Evolutionary conservation across 2,888 invertebrate genomes (phyloP).

Genomic region (Catotricha subobsoleta): DNA sequence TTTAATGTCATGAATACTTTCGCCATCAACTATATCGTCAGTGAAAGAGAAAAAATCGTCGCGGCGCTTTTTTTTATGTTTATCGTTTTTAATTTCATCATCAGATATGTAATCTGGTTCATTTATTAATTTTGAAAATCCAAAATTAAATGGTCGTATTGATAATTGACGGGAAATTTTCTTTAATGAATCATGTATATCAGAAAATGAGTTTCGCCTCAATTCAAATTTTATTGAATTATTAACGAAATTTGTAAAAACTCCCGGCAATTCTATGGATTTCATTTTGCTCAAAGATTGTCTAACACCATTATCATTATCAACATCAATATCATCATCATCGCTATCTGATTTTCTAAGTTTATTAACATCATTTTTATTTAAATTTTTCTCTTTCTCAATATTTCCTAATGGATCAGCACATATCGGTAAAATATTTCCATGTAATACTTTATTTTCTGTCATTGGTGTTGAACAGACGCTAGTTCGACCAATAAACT

Average conservation of each 20-base stretch:
- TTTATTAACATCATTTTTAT: no score
- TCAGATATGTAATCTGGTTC: slow-evolving; percentile 15
- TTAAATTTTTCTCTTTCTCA: not conserved
- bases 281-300: no score
- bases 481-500: slow-evolving; percentile 51
- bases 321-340: no score
- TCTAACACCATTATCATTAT: no score
- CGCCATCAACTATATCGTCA: slow-evolving; percentile 9
- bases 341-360: no score
- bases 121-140: slow-evolving; percentile 24
- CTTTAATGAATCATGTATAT: slow-evolving; percentile 42
- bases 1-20: slow-evolving; percentile 20
- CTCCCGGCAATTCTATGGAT: no score
- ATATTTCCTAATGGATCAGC: slow-evolving; percentile 31
- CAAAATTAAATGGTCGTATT: slow-evolving; percentile 36
- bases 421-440: slow-evolving; percentile 55
- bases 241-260: slow-evolving; percentile 13
- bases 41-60: not conserved
- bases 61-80: slow-evolving; percentile 13
- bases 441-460: slow-evolving; percentile 55
- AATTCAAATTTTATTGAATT: slow-evolving; percentile 18
- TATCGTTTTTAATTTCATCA: slow-evolving; percentile 17
- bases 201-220: slow-evolving; percentile 39
- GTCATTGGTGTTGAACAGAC: slow-evolving; percentile 64
- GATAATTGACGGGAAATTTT: slow-evolving; percentile 38